These are phyloP conservation scores for Cairina moschata DNA, from an alignment of 2,113 vertebrate genomes.

Conservation along the genomic window DNA sequence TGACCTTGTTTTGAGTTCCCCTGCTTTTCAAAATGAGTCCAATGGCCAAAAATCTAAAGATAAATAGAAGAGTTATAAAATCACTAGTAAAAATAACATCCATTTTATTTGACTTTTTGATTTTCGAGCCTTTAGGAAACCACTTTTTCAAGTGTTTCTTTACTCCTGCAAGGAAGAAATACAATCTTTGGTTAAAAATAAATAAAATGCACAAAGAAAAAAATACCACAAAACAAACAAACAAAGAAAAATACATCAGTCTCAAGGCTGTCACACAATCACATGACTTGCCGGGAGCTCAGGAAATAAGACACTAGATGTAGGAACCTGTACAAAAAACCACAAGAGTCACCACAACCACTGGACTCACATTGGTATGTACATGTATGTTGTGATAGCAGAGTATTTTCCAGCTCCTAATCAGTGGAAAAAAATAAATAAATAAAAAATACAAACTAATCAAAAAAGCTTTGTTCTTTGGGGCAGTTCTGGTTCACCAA, in stretches of 20 bases:
- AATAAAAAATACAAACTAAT: not conserved
- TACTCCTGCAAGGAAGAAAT: not conserved
- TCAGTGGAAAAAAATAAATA: not conserved
- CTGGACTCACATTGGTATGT: not conserved
- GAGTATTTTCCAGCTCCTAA: not conserved
- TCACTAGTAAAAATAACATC: accelerated
- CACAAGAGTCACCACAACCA: not conserved
- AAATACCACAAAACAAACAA: not conserved
- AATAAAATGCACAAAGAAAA: too few relatives aligned
- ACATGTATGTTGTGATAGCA: not conserved
- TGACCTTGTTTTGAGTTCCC: not conserved
- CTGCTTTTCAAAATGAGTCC: not conserved
- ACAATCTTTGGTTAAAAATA: not conserved
- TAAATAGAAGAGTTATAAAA: not conserved
- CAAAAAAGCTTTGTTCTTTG: not conserved
- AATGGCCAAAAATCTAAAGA: not conserved
- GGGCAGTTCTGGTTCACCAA: not conserved
- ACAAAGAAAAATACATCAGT: not conserved
- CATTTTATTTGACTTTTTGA: not conserved
- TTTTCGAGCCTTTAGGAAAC: not conserved
- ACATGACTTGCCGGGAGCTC: not conserved
- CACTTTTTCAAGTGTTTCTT: not conserved
- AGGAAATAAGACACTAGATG: not conserved
- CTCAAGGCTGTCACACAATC: not conserved
- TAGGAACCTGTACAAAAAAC: not conserved